phyloP scores from a whole-genome alignment of 2,113 vertebrate species.

The Alosa alosa region DNA sequence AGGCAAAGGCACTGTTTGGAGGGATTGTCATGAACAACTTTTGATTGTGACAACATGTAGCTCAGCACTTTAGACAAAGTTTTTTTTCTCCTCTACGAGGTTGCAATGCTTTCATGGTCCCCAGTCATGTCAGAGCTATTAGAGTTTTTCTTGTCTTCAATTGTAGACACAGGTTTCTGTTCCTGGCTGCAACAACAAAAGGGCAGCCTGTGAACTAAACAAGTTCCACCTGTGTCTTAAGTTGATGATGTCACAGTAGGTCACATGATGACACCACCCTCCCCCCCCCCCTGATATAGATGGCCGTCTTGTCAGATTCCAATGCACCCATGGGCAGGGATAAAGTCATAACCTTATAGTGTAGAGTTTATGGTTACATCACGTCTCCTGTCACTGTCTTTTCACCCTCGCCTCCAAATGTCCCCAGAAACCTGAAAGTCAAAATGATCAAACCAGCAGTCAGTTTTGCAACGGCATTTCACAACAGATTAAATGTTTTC shows the following conservation, averaged over 20 bases:
- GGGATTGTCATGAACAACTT: constrained; percentile 63
- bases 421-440: background rate
- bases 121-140: background rate
- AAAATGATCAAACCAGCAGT: background rate
- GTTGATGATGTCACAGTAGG: background rate
- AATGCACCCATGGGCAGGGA: background rate
- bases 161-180: constrained; percentile 5
- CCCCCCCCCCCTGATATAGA: background rate
- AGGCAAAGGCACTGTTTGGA: constrained; percentile 56
- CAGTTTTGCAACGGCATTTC: background rate
- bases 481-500: constrained; percentile 3
- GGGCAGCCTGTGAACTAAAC: constrained; percentile 1
- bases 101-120: constrained; percentile 1
- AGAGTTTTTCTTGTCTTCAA: background rate
- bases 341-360: background rate
- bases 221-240: background rate
- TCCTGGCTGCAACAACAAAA: background rate
- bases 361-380: background rate
- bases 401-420: background rate
- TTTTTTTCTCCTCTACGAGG: background rate
- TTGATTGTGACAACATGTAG: constrained; percentile 21
- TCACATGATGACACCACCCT: background rate
- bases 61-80: constrained; percentile 10
- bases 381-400: background rate
- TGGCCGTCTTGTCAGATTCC: background rate